Evolutionary conservation across 2,888 invertebrate species (phyloP).

Genomic region (Lycophotia porphyrea): DNA sequence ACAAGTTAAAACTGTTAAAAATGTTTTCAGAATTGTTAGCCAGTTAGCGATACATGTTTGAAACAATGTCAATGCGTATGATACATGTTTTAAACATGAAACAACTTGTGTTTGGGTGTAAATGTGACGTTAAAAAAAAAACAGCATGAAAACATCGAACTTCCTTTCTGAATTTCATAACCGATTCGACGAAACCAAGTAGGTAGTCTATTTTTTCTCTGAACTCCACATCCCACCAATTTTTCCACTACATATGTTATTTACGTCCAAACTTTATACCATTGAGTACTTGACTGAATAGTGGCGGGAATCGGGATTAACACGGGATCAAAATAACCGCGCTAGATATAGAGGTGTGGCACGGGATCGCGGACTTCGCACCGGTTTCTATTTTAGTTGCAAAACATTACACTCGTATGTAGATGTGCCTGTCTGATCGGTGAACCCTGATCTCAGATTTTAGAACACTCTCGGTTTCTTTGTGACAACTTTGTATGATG

Average conservation of each 20-base stretch:
- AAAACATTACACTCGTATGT: slow-evolving; percentile 53
- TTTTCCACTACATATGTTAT: slow-evolving; percentile 32
- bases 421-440: background rate
- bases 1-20: background rate
- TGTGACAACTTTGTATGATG: background rate
- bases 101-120: background rate
- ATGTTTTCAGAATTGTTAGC: background rate
- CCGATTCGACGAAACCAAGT: background rate
- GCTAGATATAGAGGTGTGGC: slow-evolving; percentile 63
- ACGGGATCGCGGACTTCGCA: slow-evolving; percentile 58
- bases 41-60: background rate
- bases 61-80: background rate
- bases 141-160: background rate
- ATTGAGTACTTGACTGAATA: slow-evolving; percentile 36
- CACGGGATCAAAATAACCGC: slow-evolving; percentile 59
- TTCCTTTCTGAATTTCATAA: background rate
- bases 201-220: background rate
- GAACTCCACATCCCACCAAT: background rate
- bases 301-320: slow-evolving; percentile 28
- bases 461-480: slow-evolving; percentile 13
- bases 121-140: background rate
- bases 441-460: slow-evolving; percentile 8
- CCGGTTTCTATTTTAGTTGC: slow-evolving; percentile 58
- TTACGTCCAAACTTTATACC: slow-evolving; percentile 44
- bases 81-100: background rate